phyloP scores from a whole-genome alignment of 2,797 vertebrate species.

The Denticeps clupeoides region DNA sequence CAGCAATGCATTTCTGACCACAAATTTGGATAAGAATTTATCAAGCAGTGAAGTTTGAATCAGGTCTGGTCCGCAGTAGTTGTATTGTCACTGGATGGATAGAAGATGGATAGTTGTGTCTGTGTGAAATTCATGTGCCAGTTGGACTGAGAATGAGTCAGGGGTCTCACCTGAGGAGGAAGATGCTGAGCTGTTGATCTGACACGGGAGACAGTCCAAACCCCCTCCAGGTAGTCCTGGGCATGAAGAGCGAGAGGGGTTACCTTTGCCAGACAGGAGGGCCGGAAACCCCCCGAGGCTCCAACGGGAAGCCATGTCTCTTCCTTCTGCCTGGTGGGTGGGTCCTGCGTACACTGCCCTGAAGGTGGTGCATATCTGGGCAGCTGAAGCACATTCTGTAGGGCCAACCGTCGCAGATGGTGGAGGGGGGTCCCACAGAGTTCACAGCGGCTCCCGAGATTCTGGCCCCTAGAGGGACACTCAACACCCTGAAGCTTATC shows the following conservation, averaged over 20 bases:
- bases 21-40: too few species aligned
- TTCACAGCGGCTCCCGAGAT: slow-evolving; percentile 56
- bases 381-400: slow-evolving; percentile 61
- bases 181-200: slow-evolving; percentile 57
- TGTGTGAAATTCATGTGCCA: too few species aligned
- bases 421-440: slow-evolving; percentile 68
- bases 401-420: slow-evolving; percentile 70
- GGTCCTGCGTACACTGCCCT: too few species aligned
- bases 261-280: slow-evolving; percentile 73
- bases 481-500: slow-evolving; percentile 76
- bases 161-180: slow-evolving; percentile 28
- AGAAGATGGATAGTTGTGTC: too few species aligned
- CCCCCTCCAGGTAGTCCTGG: slow-evolving; percentile 76
- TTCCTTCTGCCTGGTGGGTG: slow-evolving; percentile 44
- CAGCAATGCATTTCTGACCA: too few species aligned
- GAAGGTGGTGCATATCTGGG: slow-evolving; percentile 51
- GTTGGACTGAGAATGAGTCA: background rate
- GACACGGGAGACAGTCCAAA: slow-evolving; percentile 76
- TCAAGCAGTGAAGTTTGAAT: too few species aligned
- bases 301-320: slow-evolving; percentile 55
- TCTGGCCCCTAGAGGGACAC: slow-evolving; percentile 51
- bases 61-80: too few species aligned
- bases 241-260: slow-evolving; percentile 73
- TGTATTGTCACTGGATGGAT: too few species aligned
- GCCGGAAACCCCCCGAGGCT: slow-evolving; percentile 45